These are phyloP conservation scores for Spermophilus dauricus DNA, from an alignment of 2,113 vertebrate species.

Conservation along the genomic window DNA sequence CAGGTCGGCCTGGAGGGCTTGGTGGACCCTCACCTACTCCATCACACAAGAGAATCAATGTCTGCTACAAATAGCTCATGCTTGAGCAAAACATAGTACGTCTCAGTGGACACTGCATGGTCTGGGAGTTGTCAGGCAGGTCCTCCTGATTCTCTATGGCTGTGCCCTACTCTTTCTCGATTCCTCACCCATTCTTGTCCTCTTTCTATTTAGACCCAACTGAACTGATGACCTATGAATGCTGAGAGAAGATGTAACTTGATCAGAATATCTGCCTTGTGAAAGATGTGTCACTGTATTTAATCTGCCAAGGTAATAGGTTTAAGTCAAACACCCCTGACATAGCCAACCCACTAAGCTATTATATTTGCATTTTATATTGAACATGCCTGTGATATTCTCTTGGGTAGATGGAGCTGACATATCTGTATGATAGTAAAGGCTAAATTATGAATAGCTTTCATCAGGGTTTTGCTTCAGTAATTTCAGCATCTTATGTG, in stretches of 20 bases:
- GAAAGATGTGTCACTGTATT: constrained; percentile 52
- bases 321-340: constrained; percentile 67
- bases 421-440: constrained; percentile 52
- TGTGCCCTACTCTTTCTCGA: not conserved
- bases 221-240: not conserved
- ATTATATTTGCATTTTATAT: constrained; percentile 77
- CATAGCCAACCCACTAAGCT: constrained; percentile 49
- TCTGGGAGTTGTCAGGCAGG: not conserved
- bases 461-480: constrained; percentile 56
- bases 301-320: constrained; percentile 70
- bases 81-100: not conserved
- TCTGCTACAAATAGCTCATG: not conserved
- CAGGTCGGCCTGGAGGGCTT: not conserved
- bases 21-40: not conserved
- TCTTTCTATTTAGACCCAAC: not conserved
- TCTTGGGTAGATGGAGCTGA: constrained; percentile 58
- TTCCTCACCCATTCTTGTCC: not conserved
- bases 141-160: not conserved
- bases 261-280: not conserved
- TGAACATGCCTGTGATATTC: constrained; percentile 53
- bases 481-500: not conserved
- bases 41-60: not conserved
- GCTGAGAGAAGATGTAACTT: not conserved
- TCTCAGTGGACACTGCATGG: not conserved
- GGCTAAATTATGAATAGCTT: constrained; percentile 58